Percentiles rank a stretch among this genome's conserved stretches.
Conservation (phyloP, 2,113 vertebrate species). For the Ciconia boyciana region DNA sequence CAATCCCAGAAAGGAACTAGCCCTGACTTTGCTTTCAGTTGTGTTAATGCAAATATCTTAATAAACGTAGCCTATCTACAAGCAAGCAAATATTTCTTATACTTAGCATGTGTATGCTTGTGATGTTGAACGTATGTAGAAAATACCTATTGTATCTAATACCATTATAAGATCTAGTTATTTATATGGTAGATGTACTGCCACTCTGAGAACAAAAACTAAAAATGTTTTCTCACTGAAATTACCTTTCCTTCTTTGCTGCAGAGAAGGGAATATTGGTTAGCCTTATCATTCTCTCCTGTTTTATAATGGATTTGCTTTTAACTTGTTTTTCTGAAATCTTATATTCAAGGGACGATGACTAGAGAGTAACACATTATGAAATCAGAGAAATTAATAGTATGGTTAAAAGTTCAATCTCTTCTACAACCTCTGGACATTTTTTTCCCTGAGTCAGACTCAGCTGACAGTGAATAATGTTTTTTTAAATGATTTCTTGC, state of each 20-base stretch:
- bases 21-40: neutral
- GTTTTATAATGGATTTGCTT: neutral
- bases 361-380: neutral
- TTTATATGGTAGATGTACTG: neutral
- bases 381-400: neutral
- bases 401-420: neutral
- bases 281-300: neutral
- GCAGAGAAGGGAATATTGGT: neutral
- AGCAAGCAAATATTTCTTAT: neutral
- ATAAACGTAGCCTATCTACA: neutral
- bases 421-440: neutral
- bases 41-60: neutral
- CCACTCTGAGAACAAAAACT: neutral
- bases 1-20: neutral
- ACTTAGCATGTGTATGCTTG: neutral
- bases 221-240: neutral
- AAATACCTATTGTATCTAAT: neutral
- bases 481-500: constrained; percentile 11
- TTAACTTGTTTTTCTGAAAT: neutral
- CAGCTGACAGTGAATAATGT: neutral
- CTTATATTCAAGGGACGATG: neutral
- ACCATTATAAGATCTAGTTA: neutral
- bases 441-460: constrained; percentile 17
- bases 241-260: neutral
- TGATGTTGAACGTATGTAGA: neutral